Evolutionary conservation across 2,113 vertebrate genomes (phyloP).

Genomic region (chimpanzee (Pan troglodytes)): NHGRI_mPanTro3-v2.1_pri NC_072419.2:22999001-22999500

Average conservation of each 20-base stretch:
- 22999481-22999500: neutral
- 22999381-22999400: neutral
- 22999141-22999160: neutral
- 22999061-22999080: conserved; percentile 37
- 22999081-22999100: neutral
- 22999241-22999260: neutral
- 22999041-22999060: neutral
- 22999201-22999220: neutral
- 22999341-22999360: neutral
- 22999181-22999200: neutral
- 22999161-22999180: neutral
- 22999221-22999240: neutral
- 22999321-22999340: neutral
- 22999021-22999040: neutral
- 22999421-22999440: neutral
- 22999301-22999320: neutral
- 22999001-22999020: conserved; percentile 42
- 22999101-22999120: neutral
- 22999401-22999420: neutral
- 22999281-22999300: neutral
- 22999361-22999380: neutral
- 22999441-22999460: neutral
- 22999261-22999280: neutral
- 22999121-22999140: neutral
- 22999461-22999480: neutral